Conservation (phyloP, 2,888 invertebrate genomes). For the Ctenicera cuprea region DNA sequence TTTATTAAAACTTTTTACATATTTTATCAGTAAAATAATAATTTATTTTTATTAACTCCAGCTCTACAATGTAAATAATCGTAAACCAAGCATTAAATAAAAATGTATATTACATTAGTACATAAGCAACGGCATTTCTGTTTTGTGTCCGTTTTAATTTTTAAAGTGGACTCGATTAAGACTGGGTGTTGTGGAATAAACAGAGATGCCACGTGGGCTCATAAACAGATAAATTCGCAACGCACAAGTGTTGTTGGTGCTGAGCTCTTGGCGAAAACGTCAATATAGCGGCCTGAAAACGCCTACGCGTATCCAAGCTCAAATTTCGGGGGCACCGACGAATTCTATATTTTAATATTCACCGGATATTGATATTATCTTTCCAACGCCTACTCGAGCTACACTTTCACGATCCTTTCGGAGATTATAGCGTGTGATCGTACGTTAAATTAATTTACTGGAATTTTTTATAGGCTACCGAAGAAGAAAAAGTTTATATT, state of each 20-base stretch:
- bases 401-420: too few species aligned
- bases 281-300: slow-evolving; percentile 26
- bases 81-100: not conserved
- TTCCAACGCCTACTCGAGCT: too few species aligned
- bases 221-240: slow-evolving; percentile 6
- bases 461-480: too few species aligned
- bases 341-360: too few species aligned
- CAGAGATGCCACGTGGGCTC: not conserved
- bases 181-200: not conserved
- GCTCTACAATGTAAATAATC: not conserved
- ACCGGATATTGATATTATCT: too few species aligned
- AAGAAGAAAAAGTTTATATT: too few species aligned
- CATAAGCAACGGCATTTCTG: not conserved
- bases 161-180: not conserved
- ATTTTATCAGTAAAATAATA: too few species aligned
- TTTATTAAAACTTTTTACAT: too few species aligned
- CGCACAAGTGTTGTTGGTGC: slow-evolving; percentile 9
- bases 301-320: slow-evolving; percentile 19
- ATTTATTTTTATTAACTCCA: not conserved
- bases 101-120: not conserved
- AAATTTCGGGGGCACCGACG: slow-evolving; percentile 4
- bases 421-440: too few species aligned
- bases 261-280: slow-evolving; percentile 9
- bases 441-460: too few species aligned
- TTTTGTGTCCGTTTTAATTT: not conserved